A percentile compares a stretch with the other conserved stretches of the same genome.
Conservation (phyloP, 1,140 invertebrate species). For the Macrosteles quadrilineatus region DNA sequence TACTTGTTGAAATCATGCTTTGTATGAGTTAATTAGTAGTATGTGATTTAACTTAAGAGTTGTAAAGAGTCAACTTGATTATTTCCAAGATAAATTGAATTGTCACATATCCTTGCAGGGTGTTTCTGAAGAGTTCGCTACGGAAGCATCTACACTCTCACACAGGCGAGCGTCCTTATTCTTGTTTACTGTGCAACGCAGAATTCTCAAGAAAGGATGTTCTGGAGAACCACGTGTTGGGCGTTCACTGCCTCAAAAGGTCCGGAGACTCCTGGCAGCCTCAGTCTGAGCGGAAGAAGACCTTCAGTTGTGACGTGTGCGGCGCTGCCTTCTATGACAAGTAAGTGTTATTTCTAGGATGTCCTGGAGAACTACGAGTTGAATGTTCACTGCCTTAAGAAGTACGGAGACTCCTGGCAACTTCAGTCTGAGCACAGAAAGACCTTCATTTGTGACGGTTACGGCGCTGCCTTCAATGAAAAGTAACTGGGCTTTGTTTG, state of each 20-base stretch:
- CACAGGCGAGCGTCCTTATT: constrained; percentile 76
- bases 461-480: constrained; percentile 28
- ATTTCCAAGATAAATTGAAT: too few relatives aligned
- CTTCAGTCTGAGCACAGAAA: neutral
- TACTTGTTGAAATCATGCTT: too few relatives aligned
- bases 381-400: neutral
- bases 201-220: constrained; percentile 67
- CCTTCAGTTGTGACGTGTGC: constrained; percentile 20
- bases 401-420: neutral
- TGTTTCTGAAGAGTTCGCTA: constrained; percentile 66
- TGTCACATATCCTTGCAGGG: too few relatives aligned
- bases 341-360: constrained; percentile 51
- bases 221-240: constrained; percentile 43
- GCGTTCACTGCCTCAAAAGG: neutral
- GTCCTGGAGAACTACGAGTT: constrained; percentile 49
- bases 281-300: neutral
- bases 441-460: constrained; percentile 15
- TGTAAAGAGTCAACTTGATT: too few relatives aligned
- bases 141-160: constrained; percentile 69
- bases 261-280: neutral
- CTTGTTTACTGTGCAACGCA: constrained; percentile 59
- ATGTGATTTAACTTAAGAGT: too few relatives aligned
- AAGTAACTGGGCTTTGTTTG: constrained; percentile 33
- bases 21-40: too few relatives aligned
- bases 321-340: constrained; percentile 32